A percentile compares a stretch with the other conserved stretches of the same genome.
Evolutionary conservation across 2,797 vertebrate species (phyloP).

Genomic region (Chrosomus eos): DNA sequence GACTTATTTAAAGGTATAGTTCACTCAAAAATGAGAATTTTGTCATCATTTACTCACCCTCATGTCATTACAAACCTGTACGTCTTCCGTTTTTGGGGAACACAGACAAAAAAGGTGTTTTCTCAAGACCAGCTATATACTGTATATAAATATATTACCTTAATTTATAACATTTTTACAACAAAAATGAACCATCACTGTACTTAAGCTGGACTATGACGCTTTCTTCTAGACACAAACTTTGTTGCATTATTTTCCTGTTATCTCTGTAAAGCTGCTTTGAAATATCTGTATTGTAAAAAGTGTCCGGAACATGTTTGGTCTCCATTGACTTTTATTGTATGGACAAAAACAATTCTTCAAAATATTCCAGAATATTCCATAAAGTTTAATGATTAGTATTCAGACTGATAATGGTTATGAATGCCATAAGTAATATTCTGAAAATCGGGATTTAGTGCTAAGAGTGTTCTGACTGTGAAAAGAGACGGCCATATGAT

Average conservation of each 20-base stretch:
- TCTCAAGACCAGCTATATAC: too few species aligned
- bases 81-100: neutral
- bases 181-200: too few species aligned
- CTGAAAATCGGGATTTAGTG: neutral
- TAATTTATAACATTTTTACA: too few species aligned
- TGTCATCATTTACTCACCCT: neutral
- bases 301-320: neutral
- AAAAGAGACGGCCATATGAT: neutral
- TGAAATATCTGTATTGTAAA: too few species aligned
- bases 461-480: neutral
- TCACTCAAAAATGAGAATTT: neutral
- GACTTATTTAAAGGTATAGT: neutral
- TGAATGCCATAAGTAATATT: neutral
- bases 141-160: too few species aligned
- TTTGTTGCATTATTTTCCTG: too few species aligned
- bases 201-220: too few species aligned
- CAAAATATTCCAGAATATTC: neutral
- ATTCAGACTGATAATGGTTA: neutral
- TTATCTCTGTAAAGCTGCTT: too few species aligned
- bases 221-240: too few species aligned
- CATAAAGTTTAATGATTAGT: neutral
- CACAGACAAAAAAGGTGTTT: neutral
- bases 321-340: neutral
- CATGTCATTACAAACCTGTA: neutral
- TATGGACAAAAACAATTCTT: neutral